Evolutionary conservation across 2,113 vertebrate species (phyloP), one percentile per base, ranked within the genome.

Genomic region (Puffinus mauretanicus): DNA sequence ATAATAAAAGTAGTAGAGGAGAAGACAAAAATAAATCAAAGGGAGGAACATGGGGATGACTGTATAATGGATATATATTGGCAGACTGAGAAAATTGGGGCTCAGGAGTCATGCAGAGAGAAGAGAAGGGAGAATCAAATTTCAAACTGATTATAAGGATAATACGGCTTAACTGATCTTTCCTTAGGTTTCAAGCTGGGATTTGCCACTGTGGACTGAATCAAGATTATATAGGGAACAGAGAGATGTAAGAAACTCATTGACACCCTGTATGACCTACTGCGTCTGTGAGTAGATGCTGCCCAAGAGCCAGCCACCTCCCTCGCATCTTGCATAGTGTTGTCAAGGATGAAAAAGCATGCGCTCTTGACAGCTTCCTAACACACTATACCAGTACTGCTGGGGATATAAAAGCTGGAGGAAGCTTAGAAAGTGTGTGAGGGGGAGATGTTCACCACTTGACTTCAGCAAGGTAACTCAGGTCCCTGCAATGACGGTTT

Each of bases 271-370:
- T 51, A 9, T 24, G 20, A 66, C 42, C 30, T 42, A 16, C 46
- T 40, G 60, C 30, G 44, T n/a, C n/a, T 77, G 17, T 32, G 79
- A 77, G 58, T 3, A 81, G 71, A 24, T 49, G 42, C 49, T 86
- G 47, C 76, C 21, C 36, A 29, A 54, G 75, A 76, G 30, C 14
- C 75, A 82, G 54, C 24, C 14, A 11, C 40, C 17, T 83, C 54
- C 66, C 72, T 49, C 0, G 0, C 20, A 9, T 8, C 72, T 49
- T 0, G 0, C 20, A 8, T 8, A 11, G 21, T 26, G 52, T 7
- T 12, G 2, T n/a, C 70, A 84, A 47, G 38, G 55, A 55, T 47
- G 38, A n/a, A 58, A 84, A 84, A 57, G 29, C 0, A 1, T 20
- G 20, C 1, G 4, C 34, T 49, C 64, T 25, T 60, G n/a, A 14